Evolutionary conservation across 2,888 invertebrate genomes (phyloP).

Genomic region (Loripinus fragilis): DNA sequence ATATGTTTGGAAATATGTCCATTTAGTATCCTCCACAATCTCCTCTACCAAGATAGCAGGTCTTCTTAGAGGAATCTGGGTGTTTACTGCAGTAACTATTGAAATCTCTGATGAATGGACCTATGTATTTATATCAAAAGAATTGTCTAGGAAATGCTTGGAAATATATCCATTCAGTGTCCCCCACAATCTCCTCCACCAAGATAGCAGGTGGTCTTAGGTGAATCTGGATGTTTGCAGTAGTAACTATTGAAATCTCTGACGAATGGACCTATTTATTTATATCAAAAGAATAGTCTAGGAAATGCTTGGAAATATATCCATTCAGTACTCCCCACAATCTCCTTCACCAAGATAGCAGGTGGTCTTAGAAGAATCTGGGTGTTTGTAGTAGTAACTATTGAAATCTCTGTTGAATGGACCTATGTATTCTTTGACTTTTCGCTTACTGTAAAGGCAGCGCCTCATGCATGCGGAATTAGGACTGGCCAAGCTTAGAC

Average conservation of each 20-base stretch:
- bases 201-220: slow-evolving; percentile 7
- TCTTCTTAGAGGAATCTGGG: slow-evolving; percentile 9
- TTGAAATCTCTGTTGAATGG: too few relatives aligned
- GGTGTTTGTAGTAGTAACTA: slow-evolving; percentile 4
- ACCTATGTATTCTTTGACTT: too few relatives aligned
- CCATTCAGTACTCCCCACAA: slow-evolving; percentile 26
- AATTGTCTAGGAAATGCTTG: too few relatives aligned
- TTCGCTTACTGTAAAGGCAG: too few relatives aligned
- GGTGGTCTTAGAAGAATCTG: slow-evolving; percentile 17
- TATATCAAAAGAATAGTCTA: slow-evolving; percentile 19
- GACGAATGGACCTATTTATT: slow-evolving; percentile 19
- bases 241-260: neutral
- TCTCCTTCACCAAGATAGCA: slow-evolving; percentile 19
- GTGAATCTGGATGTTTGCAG: slow-evolving; percentile 19
- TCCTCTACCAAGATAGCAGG: slow-evolving; percentile 25
- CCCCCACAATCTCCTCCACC: slow-evolving; percentile 27
- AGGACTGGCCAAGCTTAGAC: too few relatives aligned
- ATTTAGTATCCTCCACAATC: slow-evolving; percentile 30
- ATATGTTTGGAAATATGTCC: too few relatives aligned
- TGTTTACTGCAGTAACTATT: neutral
- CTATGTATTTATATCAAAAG: too few relatives aligned
- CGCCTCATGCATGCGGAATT: too few relatives aligned
- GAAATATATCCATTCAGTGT: too few relatives aligned
- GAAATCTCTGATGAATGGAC: too few relatives aligned
- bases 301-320: neutral